phyloP scores from a whole-genome alignment of 2,113 vertebrate species.

The Caranx melampygus region DNA sequence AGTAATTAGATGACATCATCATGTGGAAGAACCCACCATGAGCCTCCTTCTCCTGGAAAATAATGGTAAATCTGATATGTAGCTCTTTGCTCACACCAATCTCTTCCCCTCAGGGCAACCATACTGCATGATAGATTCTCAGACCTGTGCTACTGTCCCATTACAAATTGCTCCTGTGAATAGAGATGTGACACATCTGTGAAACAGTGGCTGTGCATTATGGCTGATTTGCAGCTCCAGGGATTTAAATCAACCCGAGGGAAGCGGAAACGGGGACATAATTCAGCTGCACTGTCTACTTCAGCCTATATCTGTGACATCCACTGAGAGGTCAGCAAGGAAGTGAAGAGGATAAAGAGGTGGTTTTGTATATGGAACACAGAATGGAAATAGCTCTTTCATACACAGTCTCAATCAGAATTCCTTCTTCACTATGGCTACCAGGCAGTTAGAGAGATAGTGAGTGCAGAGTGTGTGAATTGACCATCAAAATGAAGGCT shows the following conservation, averaged over 20 bases:
- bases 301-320: slow-evolving; percentile 26
- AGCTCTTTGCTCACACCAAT: slow-evolving; percentile 30
- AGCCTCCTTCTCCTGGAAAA: slow-evolving; percentile 37
- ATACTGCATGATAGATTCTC: slow-evolving; percentile 69
- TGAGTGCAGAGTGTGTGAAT: neutral
- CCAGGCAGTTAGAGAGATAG: neutral
- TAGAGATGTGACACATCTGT: slow-evolving; percentile 76
- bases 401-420: slow-evolving; percentile 23
- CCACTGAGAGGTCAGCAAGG: slow-evolving; percentile 41
- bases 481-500: neutral
- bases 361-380: slow-evolving; percentile 4
- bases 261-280: slow-evolving; percentile 56
- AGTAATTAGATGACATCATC: slow-evolving; percentile 39
- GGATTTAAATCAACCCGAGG: slow-evolving; percentile 64
- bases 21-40: neutral
- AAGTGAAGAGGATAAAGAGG: slow-evolving; percentile 36
- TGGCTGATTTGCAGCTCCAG: slow-evolving; percentile 56
- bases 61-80: slow-evolving; percentile 47
- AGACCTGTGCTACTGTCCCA: slow-evolving; percentile 57
- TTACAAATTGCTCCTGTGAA: slow-evolving; percentile 76
- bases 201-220: slow-evolving; percentile 48
- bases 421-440: slow-evolving; percentile 1
- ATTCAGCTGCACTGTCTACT: slow-evolving; percentile 60
- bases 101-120: slow-evolving; percentile 53
- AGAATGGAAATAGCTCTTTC: slow-evolving; percentile 27